Evolutionary conservation across 2,113 vertebrate genomes (phyloP).

Genomic region (Donacobius atricapilla): DNA sequence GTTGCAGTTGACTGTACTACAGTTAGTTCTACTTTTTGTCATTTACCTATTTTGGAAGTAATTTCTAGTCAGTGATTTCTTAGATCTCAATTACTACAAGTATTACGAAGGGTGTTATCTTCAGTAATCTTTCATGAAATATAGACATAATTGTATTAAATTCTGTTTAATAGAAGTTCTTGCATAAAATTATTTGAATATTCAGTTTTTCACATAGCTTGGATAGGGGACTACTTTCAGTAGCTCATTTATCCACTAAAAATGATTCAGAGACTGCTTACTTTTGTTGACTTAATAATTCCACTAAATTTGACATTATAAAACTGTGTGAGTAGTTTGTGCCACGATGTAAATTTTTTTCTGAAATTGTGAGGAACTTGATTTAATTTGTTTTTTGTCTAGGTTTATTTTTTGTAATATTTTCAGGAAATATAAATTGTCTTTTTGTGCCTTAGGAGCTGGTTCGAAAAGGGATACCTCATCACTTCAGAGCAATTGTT

Average conservation of each 20-base stretch:
- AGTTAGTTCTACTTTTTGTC: neutral
- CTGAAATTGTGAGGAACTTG: neutral
- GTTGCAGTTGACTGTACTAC: neutral
- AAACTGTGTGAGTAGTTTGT: neutral
- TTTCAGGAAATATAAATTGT: neutral
- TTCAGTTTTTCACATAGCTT: neutral
- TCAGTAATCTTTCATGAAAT: neutral
- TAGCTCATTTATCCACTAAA: neutral
- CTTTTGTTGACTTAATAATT: neutral
- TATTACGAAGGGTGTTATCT: neutral
- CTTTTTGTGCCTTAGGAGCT: constrained; percentile 81
- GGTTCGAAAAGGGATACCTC: constrained; percentile 94
- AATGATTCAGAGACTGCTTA: neutral
- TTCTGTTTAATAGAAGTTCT: neutral
- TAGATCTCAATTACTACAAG: neutral
- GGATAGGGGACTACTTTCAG: neutral
- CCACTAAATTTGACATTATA: neutral
- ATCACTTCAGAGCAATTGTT: constrained; percentile 97
- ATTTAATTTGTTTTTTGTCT: neutral
- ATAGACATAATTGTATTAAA: neutral
- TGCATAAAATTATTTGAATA: neutral
- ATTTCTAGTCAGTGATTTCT: neutral
- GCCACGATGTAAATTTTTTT: neutral
- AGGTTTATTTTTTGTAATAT: neutral
- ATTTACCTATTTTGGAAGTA: neutral